Evolutionary conservation across 2,113 vertebrate genomes (phyloP).

Genomic region (Brachyhypopomus gauderio): DNA sequence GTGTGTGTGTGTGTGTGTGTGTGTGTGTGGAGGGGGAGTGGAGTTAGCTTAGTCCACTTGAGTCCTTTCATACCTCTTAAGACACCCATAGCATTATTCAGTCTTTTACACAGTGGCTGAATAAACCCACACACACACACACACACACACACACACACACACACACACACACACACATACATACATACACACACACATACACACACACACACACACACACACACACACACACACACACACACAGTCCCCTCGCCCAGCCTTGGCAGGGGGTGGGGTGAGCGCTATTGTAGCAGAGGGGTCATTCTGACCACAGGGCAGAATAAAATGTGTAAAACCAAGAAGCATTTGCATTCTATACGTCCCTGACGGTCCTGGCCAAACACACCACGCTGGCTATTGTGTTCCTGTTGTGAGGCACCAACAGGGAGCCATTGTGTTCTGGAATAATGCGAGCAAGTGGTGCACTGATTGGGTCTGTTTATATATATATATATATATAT

Average conservation of each 20-base stretch:
- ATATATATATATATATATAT: neutral
- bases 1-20: no score
- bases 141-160: no score
- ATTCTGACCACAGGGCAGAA: conserved; percentile 44
- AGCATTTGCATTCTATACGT: conserved; percentile 65
- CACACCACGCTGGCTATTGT: conserved; percentile 53
- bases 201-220: no score
- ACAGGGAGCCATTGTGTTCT: conserved; percentile 71
- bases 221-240: no score
- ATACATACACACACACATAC: no score
- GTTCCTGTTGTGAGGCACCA: conserved; percentile 66
- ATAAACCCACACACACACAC: no score
- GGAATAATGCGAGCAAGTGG: conserved; percentile 72
- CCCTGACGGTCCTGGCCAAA: conserved; percentile 42
- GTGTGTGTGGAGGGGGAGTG: neutral
- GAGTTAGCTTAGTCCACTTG: conserved; percentile 25
- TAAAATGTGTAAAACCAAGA: conserved; percentile 66
- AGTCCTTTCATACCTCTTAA: conserved; percentile 42
- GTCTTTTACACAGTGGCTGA: conserved; percentile 23
- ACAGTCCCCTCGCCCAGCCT: no score
- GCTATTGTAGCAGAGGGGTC: conserved; percentile 48
- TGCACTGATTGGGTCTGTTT: conserved; percentile 58
- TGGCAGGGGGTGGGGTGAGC: neutral
- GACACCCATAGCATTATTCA: conserved; percentile 35
- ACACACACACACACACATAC: no score